Conservation (phyloP, 2,113 vertebrate species). For the Pygoscelis adeliae region DNA sequence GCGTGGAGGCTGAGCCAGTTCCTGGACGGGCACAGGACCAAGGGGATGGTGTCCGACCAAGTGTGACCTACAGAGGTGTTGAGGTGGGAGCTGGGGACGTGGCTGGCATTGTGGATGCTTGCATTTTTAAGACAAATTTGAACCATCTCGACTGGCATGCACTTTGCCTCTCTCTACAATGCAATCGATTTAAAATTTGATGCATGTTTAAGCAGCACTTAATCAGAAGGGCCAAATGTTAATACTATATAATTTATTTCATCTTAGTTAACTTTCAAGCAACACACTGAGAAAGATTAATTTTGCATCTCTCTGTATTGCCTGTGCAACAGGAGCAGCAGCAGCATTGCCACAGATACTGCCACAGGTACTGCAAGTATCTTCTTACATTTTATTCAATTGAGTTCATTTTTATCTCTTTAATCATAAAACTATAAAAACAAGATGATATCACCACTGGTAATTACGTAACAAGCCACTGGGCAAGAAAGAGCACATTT, state of each 20-base stretch:
- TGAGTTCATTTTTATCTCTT: constrained; percentile 64
- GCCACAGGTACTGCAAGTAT: neutral
- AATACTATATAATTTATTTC: constrained; percentile 29
- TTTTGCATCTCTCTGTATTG: neutral
- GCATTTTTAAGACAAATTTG: neutral
- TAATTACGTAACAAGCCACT: constrained; percentile 64
- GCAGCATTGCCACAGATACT: neutral
- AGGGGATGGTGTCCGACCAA: neutral
- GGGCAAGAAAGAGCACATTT: constrained; percentile 70
- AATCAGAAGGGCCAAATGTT: constrained; percentile 23
- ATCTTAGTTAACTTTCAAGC: constrained; percentile 19
- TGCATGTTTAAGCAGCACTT: neutral
- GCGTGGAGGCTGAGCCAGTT: neutral
- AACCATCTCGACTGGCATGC: neutral
- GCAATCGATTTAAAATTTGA: neutral
- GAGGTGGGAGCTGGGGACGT: neutral
- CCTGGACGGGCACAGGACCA: neutral
- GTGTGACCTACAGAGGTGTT: rapidly evolving
- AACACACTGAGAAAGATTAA: neutral
- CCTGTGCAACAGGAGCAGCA: neutral
- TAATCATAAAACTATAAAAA: constrained; percentile 74
- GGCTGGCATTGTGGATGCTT: neutral
- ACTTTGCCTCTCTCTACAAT: neutral
- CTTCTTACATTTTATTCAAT: constrained; percentile 55
- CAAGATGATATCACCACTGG: constrained; percentile 46